phyloP scores from a whole-genome alignment of 2,113 vertebrate species.

The Mixornis gularis region DNA sequence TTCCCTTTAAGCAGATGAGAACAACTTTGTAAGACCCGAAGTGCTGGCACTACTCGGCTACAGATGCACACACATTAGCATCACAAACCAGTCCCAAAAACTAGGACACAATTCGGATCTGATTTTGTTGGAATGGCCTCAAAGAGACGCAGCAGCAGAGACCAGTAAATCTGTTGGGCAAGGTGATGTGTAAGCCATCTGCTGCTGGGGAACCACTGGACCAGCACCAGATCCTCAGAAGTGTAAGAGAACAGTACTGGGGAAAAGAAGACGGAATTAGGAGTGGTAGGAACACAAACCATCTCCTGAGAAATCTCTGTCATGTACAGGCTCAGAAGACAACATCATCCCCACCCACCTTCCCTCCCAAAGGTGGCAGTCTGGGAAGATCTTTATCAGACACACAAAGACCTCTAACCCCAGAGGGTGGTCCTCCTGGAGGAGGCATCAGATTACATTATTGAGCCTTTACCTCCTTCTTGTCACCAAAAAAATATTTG shows the following conservation, averaged over 20 bases:
- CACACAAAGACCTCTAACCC: background rate
- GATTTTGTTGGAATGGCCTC: background rate
- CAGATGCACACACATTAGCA: background rate
- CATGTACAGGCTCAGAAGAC: background rate
- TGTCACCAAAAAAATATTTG: background rate
- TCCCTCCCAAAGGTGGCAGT: background rate
- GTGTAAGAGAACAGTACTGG: background rate
- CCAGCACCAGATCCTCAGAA: background rate
- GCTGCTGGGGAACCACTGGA: background rate
- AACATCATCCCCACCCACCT: background rate
- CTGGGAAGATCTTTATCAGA: background rate
- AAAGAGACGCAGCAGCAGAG: background rate
- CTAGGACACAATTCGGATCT: accelerated
- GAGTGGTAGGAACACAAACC: background rate
- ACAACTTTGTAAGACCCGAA: background rate
- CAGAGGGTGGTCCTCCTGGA: background rate
- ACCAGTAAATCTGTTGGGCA: background rate
- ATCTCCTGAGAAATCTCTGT: background rate
- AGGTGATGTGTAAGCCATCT: background rate
- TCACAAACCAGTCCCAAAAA: background rate
- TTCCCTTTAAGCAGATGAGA: background rate
- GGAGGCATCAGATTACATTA: background rate
- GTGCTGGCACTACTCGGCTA: background rate
- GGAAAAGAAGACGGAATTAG: background rate
- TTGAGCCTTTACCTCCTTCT: background rate